Percentiles rank a stretch among this genome's conserved stretches.
Evolutionary conservation across 2,113 vertebrate species (phyloP).

Genomic region (Romanogobio albipinnatus): DNA sequence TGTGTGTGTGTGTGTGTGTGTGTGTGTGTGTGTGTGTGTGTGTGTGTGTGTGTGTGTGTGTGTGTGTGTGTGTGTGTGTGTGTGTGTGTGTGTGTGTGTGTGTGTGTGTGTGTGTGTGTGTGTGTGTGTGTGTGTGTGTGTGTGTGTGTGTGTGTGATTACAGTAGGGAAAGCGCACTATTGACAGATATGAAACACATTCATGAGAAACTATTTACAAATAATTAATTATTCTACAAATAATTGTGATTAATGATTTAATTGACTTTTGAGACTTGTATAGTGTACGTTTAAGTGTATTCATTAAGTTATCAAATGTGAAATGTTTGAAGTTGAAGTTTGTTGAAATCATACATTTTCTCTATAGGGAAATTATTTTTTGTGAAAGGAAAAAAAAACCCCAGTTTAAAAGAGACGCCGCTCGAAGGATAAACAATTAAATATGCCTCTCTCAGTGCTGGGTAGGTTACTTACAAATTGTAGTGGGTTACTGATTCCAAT

Average conservation of each 20-base stretch:
- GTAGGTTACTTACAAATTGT: too few species aligned
- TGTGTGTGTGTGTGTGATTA: not conserved
- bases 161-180: not conserved
- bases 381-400: not conserved
- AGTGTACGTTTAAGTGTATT: not conserved
- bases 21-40: not conserved
- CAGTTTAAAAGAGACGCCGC: too few species aligned
- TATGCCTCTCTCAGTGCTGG: too few species aligned
- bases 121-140: not conserved
- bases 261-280: not conserved
- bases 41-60: not conserved
- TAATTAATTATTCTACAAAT: not conserved
- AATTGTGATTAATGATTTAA: constrained; percentile 1
- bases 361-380: not conserved
- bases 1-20: not conserved
- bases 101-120: not conserved
- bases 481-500: too few species aligned
- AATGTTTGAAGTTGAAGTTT: not conserved
- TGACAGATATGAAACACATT: constrained; percentile 1
- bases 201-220: not conserved
- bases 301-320: not conserved
- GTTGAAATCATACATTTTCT: not conserved
- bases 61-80: not conserved
- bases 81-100: not conserved
- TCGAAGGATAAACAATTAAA: not conserved